phyloP scores from a whole-genome alignment of 2,797 vertebrate species.

The Enteromius mattozi region DNA sequence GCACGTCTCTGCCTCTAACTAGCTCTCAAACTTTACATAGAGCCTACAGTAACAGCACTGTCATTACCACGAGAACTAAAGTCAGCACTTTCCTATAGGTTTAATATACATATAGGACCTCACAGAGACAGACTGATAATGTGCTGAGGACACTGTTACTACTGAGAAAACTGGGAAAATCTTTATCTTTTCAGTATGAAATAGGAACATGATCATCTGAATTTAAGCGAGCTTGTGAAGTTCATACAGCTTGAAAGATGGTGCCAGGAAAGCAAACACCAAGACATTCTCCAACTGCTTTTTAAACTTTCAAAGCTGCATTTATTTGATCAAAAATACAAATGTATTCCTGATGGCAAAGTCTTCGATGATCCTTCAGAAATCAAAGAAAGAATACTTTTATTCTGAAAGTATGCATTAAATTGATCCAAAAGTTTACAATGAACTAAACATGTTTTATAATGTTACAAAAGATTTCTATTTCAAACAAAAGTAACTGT shows the following conservation, averaged over 20 bases:
- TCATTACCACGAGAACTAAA: constrained; percentile 6
- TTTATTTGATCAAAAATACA: not conserved
- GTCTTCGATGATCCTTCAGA: not conserved
- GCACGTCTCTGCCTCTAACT: constrained; percentile 19
- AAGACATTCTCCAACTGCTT: not conserved
- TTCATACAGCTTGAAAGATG: not conserved
- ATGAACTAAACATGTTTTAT: too few species aligned
- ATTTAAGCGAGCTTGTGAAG: not conserved
- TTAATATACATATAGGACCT: not conserved
- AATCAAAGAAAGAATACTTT: not conserved
- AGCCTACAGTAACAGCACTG: constrained; percentile 3
- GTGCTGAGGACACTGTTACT: not conserved
- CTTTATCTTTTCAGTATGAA: not conserved
- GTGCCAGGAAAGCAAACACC: not conserved
- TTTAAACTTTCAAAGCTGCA: not conserved
- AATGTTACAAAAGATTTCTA: too few species aligned
- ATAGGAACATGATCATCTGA: constrained; percentile 1
- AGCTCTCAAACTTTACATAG: constrained; percentile 2
- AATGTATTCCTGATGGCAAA: not conserved
- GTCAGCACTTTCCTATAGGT: constrained; percentile 11
- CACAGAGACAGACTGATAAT: not conserved
- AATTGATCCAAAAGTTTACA: too few species aligned
- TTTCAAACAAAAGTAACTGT: too few species aligned
- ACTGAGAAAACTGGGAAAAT: not conserved
- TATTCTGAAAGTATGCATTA: too few species aligned